These are phyloP conservation scores for Pinna nobilis DNA, from an alignment of 1,140 invertebrate genomes.

Conservation along the genomic window DNA sequence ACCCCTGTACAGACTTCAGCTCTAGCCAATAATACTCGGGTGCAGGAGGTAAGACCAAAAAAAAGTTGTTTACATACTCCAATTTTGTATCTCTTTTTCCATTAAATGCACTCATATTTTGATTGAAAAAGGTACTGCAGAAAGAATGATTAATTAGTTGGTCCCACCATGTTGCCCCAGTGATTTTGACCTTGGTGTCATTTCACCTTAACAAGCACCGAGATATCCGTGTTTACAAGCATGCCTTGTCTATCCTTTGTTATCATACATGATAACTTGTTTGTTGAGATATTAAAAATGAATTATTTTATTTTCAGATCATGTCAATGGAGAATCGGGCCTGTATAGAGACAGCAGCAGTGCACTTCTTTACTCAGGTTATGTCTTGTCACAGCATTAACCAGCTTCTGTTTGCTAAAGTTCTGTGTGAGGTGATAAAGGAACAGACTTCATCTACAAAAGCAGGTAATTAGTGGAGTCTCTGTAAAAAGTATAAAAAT, in stretches of 20 bases:
- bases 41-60: no score
- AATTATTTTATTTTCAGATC: conserved; percentile 46
- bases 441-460: conserved; percentile 80
- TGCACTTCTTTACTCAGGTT: conserved; percentile 78
- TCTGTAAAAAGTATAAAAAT: not conserved
- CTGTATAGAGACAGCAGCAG: conserved; percentile 72
- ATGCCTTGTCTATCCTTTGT: not conserved
- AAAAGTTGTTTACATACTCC: no score
- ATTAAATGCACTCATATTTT: no score
- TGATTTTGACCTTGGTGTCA: no score
- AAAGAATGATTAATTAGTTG: no score
- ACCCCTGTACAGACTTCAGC: conserved; percentile 73
- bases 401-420: conserved; percentile 87
- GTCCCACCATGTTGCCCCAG: no score
- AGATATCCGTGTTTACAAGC: not conserved
- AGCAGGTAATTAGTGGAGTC: conserved; percentile 73
- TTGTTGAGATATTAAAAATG: no score
- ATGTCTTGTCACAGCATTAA: conserved; percentile 90
- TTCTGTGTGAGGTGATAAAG: conserved; percentile 83
- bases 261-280: no score
- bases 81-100: no score
- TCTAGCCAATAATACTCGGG: not conserved
- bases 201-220: not conserved
- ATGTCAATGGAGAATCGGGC: conserved; percentile 65
- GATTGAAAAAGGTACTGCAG: no score